These are phyloP conservation scores for Triops cancriformis DNA, from an alignment of 1,140 invertebrate species.

Conservation along the genomic window DNA sequence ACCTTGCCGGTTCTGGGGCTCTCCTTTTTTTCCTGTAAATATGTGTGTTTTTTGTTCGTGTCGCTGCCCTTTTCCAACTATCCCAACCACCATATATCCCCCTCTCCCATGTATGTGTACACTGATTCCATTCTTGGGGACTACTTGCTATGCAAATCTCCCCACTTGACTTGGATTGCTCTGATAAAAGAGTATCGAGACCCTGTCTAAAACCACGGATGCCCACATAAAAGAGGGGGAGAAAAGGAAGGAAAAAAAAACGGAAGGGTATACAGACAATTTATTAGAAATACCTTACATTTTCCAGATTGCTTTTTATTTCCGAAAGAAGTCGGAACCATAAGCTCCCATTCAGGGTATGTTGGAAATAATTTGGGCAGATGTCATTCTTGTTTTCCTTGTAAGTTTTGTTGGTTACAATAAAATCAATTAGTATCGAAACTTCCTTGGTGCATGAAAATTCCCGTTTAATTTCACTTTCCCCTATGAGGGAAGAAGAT, in stretches of 20 bases:
- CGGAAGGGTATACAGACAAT: not conserved
- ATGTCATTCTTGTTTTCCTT: no score
- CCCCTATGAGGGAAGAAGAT: no score
- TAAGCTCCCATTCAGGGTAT: not conserved
- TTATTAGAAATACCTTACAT: constrained; percentile 19
- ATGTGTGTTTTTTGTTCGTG: not conserved
- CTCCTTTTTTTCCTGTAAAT: not conserved
- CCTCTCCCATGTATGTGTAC: not conserved
- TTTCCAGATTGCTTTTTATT: constrained; percentile 1
- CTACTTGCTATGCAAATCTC: constrained; percentile 13
- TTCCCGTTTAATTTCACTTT: no score
- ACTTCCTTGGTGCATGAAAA: no score
- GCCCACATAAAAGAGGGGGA: not conserved
- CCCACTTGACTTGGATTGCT: constrained; percentile 1
- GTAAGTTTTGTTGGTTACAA: no score
- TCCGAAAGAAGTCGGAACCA: not conserved
- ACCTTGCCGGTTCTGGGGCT: not conserved
- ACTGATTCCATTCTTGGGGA: constrained; percentile 6
- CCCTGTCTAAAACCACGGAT: not conserved
- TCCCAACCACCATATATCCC: not conserved
- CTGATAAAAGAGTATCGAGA: constrained; percentile 10
- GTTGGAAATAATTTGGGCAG: no score
- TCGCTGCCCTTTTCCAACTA: not conserved
- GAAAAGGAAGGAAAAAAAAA: not conserved
- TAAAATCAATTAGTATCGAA: no score